These are phyloP conservation scores for Ameiurus melas DNA, from an alignment of 2,113 vertebrate genomes.

Conservation along the genomic window DNA sequence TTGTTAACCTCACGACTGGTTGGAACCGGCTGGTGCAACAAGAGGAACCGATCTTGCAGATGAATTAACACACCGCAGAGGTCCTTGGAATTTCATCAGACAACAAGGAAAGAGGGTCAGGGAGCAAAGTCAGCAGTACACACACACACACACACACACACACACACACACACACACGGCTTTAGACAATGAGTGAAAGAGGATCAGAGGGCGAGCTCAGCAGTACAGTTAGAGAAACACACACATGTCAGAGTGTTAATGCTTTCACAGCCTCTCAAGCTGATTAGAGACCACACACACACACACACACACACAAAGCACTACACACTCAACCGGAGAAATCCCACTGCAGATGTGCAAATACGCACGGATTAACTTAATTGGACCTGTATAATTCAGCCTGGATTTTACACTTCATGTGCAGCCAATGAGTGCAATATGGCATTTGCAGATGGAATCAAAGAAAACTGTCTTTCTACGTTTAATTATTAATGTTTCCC, in stretches of 20 bases:
- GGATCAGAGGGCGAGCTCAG: neutral
- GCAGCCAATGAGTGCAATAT: neutral
- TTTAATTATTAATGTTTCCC: neutral
- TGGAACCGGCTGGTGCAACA: conserved; percentile 58
- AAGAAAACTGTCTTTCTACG: neutral
- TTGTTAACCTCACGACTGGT: conserved; percentile 57
- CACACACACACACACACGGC: neutral
- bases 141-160: conserved; percentile 22
- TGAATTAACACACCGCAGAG: conserved; percentile 46
- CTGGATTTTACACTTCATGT: neutral
- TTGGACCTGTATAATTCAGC: neutral
- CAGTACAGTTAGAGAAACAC: neutral
- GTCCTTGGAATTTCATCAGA: conserved; percentile 48
- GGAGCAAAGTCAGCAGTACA: conserved; percentile 33
- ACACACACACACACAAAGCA: conserved; percentile 1
- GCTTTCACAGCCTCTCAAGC: neutral
- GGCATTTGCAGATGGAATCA: neutral
- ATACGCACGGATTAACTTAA: conserved; percentile 3
- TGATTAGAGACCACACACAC: conserved; percentile 16
- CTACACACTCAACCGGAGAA: neutral
- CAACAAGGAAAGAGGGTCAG: conserved; percentile 40
- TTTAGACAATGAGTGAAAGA: conserved; percentile 22
- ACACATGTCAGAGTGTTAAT: neutral
- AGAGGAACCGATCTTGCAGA: conserved; percentile 51
- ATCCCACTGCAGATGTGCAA: conserved; percentile 24